phyloP scores from a whole-genome alignment of 1,140 invertebrate genomes.

The Drosophila rhopaloa region DNA sequence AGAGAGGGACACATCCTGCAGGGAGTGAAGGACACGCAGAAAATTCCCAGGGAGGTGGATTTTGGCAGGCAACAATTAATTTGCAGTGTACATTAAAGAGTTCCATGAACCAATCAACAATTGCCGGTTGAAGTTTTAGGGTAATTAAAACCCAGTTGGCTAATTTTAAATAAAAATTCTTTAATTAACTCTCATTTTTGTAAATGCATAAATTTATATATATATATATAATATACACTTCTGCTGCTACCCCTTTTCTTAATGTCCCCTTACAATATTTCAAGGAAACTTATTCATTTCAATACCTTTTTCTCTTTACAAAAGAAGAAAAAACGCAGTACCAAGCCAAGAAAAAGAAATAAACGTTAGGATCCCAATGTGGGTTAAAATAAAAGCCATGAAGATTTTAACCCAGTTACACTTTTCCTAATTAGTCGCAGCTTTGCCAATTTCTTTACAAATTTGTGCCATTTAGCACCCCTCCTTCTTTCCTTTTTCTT shows the following conservation, averaged over 20 bases:
- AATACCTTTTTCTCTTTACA: background rate
- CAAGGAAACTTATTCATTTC: slow-evolving; percentile 6
- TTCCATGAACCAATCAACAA: background rate
- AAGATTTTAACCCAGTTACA: slow-evolving; percentile 49
- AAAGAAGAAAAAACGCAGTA: background rate
- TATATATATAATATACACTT: too few relatives aligned
- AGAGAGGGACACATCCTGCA: background rate
- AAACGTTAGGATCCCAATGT: background rate
- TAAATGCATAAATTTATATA: too few relatives aligned
- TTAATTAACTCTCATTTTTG: too few relatives aligned
- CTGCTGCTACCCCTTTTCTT: background rate
- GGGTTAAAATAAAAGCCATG: slow-evolving; percentile 2
- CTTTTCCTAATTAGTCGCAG: slow-evolving; percentile 49
- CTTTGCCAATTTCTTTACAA: slow-evolving; percentile 56
- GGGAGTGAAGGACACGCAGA: background rate
- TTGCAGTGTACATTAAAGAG: background rate
- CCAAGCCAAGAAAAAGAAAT: slow-evolving; percentile 7
- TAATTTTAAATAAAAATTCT: too few relatives aligned
- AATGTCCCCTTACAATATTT: background rate
- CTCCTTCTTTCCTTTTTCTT: background rate
- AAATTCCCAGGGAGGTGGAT: slow-evolving; percentile 4
- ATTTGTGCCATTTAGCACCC: slow-evolving; percentile 42
- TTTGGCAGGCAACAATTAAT: background rate
- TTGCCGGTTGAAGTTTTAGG: too few relatives aligned
- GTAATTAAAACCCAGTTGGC: too few relatives aligned